Base-by-base conservation (phyloP, 2,888 invertebrate species). In the Subacronicta megacephala region DNA sequence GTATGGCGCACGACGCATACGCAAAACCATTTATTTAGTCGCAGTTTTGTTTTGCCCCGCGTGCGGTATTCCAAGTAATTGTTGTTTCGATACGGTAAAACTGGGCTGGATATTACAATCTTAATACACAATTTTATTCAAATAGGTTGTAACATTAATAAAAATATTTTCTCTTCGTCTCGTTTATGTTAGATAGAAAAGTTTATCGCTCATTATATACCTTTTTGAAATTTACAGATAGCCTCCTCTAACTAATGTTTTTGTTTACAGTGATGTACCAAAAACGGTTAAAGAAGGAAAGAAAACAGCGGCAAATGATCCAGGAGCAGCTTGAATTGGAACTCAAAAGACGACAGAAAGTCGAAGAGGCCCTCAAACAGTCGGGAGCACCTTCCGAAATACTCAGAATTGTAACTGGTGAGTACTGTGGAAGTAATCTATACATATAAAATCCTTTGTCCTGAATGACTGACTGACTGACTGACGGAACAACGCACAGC, bases 251-350 rank as follows among this genome's bases (percentile, higher is more conserved):
- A 63, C 15, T 1, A 10, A 1, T 44, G 45, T 57, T 16, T 72
- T 60, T 81, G 75, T 65, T 73, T 69, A 62, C 96, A 98, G 98
- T 97, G 66, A 95, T 97, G 87, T 98, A 97, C 90, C 98, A 98
- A 90, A 98, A 98, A 89, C 96, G 98, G 64, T 95, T 98, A 93
- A 97, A 98, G 95, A 97, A 97, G 82, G 98, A 98, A 87, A 95
- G 97, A 75, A 96, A 97, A 88, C 96, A 96, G 66, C 95, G 98
- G 79, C 96, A 97, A 84, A 96, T 97, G 78, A 95, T 98, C 55
- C 98, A 98, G 83, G 98, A 98, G 75, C 98, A 98, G 84, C 91
- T 98, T 66, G 97, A 97, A 75, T 86, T 95, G 77, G 98, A 98
- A 88, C 95, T 96, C 78, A 98, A 97, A 89, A 95, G 97, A 90